These are phyloP conservation scores for Jacana jacana DNA, from an alignment of 2,113 vertebrate species.

Conservation along the genomic window DNA sequence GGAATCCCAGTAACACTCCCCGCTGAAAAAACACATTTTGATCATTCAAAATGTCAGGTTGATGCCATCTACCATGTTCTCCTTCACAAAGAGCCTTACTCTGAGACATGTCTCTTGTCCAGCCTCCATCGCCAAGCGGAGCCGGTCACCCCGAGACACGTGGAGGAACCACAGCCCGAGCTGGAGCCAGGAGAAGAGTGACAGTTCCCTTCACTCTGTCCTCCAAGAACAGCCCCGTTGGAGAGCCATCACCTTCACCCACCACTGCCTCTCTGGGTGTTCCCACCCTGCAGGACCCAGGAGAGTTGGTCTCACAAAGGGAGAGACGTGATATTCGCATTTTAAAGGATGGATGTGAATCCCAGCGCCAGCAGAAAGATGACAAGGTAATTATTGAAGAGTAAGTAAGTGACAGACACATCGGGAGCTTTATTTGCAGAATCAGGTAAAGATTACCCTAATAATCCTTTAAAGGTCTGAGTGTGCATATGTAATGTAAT, in stretches of 20 bases:
- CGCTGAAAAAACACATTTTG: not conserved
- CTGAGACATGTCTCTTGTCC: not conserved
- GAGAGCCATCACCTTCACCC: not conserved
- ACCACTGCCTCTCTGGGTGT: not conserved
- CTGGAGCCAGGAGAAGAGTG: not conserved
- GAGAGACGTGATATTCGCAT: not conserved
- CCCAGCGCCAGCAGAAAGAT: not conserved
- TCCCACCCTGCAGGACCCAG: rapidly evolving
- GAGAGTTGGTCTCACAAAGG: not conserved
- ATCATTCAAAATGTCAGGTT: not conserved
- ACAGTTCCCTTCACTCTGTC: not conserved
- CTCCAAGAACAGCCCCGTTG: not conserved
- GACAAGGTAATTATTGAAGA: not conserved
- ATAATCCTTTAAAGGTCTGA: not conserved
- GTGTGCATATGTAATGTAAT: not conserved
- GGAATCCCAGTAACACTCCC: not conserved
- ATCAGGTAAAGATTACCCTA: not conserved
- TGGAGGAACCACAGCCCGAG: not conserved
- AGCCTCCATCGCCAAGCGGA: not conserved
- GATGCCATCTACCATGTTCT: not conserved
- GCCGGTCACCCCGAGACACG: not conserved
- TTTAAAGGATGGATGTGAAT: not conserved
- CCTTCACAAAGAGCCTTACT: not conserved
- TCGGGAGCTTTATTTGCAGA: not conserved
- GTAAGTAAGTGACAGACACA: not conserved